These are phyloP conservation scores for Amphipyra tragopoginis DNA, from an alignment of 2,888 invertebrate genomes.

Conservation along the genomic window DNA sequence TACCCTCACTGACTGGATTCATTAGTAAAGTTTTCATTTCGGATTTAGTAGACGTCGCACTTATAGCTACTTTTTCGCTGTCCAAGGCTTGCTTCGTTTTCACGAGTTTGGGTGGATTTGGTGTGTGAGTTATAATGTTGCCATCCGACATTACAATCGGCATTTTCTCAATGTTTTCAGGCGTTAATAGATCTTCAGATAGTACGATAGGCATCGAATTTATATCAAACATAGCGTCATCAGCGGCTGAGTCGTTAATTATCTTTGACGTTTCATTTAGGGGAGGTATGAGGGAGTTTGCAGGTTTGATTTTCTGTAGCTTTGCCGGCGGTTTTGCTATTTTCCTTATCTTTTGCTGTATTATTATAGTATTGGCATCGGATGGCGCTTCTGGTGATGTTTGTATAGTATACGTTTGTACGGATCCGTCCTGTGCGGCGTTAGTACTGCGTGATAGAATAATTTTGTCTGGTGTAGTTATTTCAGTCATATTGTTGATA, in stretches of 20 bases:
- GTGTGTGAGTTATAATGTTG: slow-evolving; percentile 76
- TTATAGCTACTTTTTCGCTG: slow-evolving; percentile 75
- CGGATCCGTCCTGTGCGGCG: slow-evolving; percentile 74
- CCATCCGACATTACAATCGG: slow-evolving; percentile 90
- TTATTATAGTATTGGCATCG: slow-evolving; percentile 80
- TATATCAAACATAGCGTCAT: slow-evolving; percentile 91
- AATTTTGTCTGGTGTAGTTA: slow-evolving; percentile 80
- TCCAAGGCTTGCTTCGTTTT: slow-evolving; percentile 76
- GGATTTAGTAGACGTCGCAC: slow-evolving; percentile 69
- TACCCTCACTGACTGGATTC: slow-evolving; percentile 76
- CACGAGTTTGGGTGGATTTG: slow-evolving; percentile 74
- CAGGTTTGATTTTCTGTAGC: slow-evolving; percentile 78
- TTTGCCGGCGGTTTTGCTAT: slow-evolving; percentile 76
- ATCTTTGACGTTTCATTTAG: slow-evolving; percentile 68
- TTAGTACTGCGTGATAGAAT: slow-evolving; percentile 79
- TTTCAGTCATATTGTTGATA: slow-evolving; percentile 77
- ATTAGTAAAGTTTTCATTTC: slow-evolving; percentile 82
- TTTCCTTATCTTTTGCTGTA: slow-evolving; percentile 83
- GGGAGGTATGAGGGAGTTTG: slow-evolving; percentile 73
- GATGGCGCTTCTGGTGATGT: slow-evolving; percentile 74
- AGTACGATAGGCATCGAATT: slow-evolving; percentile 94
- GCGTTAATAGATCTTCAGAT: slow-evolving; percentile 92
- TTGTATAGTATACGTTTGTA: slow-evolving; percentile 85
- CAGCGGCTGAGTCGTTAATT: slow-evolving; percentile 63
- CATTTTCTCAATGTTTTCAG: slow-evolving; percentile 92